Conservation (phyloP, 92 coral and sea anemone species). For the Paramuricea clavata region DNA sequence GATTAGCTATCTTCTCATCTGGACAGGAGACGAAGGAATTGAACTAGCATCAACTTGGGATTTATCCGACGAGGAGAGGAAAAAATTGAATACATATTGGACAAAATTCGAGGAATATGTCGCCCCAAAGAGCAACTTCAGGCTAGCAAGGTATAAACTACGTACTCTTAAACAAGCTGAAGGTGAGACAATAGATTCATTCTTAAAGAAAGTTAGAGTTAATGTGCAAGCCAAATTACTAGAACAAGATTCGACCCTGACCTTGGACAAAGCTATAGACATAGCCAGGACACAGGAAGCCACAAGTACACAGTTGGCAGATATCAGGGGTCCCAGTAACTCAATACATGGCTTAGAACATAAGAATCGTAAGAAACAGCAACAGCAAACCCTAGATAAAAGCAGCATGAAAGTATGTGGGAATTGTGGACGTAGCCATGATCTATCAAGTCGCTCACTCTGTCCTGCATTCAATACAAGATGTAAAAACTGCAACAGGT, state of each 20-base stretch:
- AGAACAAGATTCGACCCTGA: background rate
- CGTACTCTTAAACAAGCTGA: conserved; percentile 7
- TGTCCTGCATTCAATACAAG: conserved; percentile 50
- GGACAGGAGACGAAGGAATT: conserved; percentile 69
- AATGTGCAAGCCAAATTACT: conserved; percentile 3
- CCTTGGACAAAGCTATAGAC: conserved; percentile 22
- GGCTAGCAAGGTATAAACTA: conserved; percentile 58
- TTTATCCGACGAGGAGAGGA: conserved; percentile 45
- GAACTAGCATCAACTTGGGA: conserved; percentile 75
- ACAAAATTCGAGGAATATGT: conserved; percentile 58
- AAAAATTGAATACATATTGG: conserved; percentile 62
- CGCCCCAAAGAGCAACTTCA: conserved; percentile 64
- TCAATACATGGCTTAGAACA: background rate
- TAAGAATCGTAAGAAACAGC: background rate
- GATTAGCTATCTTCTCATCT: conserved; percentile 38
- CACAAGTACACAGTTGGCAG: background rate
- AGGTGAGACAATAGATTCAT: conserved; percentile 10
- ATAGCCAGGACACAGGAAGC: conserved; percentile 29
- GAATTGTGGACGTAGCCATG: background rate
- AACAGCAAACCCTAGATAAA: background rate
- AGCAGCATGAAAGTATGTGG: background rate
- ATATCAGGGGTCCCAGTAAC: background rate
- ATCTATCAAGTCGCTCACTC: background rate
- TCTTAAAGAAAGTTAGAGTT: conserved; percentile 13
- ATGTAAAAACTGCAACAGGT: conserved; percentile 56